A percentile compares a stretch with the other conserved stretches of the same genome.
Evolutionary conservation across 2,113 vertebrate genomes (phyloP).

Genomic region (Clarias magur): DNA sequence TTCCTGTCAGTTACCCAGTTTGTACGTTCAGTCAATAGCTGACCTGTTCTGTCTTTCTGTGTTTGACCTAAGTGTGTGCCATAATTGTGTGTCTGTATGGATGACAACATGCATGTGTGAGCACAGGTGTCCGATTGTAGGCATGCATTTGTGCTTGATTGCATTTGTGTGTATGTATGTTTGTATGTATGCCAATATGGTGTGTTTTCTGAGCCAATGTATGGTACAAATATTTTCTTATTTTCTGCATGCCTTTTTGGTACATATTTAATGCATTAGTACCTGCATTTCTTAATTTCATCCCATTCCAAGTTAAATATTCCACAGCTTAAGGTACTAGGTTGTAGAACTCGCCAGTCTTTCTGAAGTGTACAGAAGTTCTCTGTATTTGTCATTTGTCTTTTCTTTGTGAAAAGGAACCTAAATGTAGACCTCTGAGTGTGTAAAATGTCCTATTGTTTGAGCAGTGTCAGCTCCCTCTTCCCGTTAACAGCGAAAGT

Average conservation of each 20-base stretch:
- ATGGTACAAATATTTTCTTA: slow-evolving; percentile 50
- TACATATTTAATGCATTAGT: slow-evolving; percentile 36
- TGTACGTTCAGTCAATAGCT: slow-evolving; percentile 52
- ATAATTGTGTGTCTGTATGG: slow-evolving; percentile 43
- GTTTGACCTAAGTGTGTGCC: slow-evolving; percentile 37
- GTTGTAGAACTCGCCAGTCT: slow-evolving; percentile 22
- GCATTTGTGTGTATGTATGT: slow-evolving; percentile 23
- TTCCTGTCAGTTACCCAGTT: slow-evolving; percentile 40
- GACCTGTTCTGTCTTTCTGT: slow-evolving; percentile 40
- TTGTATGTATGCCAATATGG: not conserved
- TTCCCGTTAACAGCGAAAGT: not conserved
- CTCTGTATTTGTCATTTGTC: slow-evolving; percentile 53
- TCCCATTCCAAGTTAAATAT: slow-evolving; percentile 46
- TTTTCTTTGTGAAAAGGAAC: slow-evolving; percentile 67
- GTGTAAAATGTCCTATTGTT: slow-evolving; percentile 30
- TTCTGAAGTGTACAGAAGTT: slow-evolving; percentile 53
- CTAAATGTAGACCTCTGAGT: slow-evolving; percentile 58
- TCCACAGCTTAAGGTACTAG: slow-evolving; percentile 37
- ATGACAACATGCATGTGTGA: slow-evolving; percentile 57
- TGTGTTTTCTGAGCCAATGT: slow-evolving; percentile 49
- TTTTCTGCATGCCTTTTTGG: slow-evolving; percentile 14
- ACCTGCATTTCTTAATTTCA: slow-evolving; percentile 45
- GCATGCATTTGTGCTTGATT: slow-evolving; percentile 44
- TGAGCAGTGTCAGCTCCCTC: not conserved
- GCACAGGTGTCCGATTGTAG: slow-evolving; percentile 30